Conservation (phyloP, 1,140 invertebrate species). For the Orchesella cincta region DNA sequence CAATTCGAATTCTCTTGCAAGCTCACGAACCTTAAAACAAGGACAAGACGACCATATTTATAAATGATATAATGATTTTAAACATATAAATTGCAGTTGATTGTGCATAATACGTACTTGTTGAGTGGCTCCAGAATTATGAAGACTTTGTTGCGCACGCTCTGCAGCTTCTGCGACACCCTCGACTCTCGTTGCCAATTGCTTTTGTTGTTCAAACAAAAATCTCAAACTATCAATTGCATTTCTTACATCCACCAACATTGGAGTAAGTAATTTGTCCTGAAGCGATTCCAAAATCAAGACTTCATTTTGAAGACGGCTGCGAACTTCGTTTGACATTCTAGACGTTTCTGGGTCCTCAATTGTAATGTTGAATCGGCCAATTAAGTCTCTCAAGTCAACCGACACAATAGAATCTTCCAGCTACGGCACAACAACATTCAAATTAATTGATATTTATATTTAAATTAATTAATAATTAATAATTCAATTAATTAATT, state of each 20-base stretch:
- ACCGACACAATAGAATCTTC: conserved; percentile 40
- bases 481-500: background rate
- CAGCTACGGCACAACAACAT: too few relatives aligned
- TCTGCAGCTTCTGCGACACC: conserved; percentile 43
- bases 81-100: background rate
- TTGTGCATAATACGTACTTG: conserved; percentile 1
- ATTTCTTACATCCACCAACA: conserved; percentile 40
- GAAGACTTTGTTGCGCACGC: conserved; percentile 42
- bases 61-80: background rate
- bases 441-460: background rate
- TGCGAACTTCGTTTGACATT: conserved; percentile 30
- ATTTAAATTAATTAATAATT: background rate
- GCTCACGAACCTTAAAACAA: conserved; percentile 36
- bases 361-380: conserved; percentile 36
- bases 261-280: conserved; percentile 34
- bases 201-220: conserved; percentile 42
- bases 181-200: conserved; percentile 38
- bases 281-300: conserved; percentile 41
- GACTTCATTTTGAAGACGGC: conserved; percentile 35
- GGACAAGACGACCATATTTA: background rate
- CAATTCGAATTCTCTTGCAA: conserved; percentile 38
- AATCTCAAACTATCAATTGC: conserved; percentile 32
- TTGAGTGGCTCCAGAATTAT: conserved; percentile 31
- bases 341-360: conserved; percentile 27
- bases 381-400: conserved; percentile 44